phyloP scores from a whole-genome alignment of 2,113 vertebrate species.

The Strix uralensis region DNA sequence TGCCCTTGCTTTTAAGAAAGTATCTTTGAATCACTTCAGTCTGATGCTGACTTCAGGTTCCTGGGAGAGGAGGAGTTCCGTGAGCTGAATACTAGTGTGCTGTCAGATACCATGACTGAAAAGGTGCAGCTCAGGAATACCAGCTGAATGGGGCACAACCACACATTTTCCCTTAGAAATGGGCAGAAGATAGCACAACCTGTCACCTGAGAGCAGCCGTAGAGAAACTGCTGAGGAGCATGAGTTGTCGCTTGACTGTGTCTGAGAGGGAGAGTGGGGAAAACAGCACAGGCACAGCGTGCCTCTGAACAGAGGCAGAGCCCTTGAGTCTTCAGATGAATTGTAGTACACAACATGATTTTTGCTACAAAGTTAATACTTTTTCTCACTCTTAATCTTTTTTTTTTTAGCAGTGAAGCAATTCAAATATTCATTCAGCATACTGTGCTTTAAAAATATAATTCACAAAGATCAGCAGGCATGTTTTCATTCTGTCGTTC shows the following conservation, averaged over 20 bases:
- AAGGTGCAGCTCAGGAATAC: neutral
- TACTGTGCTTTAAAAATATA: conserved; percentile 22
- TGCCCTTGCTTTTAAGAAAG: neutral
- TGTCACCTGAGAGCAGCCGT: neutral
- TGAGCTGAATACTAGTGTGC: neutral
- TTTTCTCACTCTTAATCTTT: neutral
- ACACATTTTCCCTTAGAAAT: neutral
- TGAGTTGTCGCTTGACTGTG: neutral
- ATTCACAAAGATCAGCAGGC: neutral
- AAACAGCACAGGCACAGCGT: neutral
- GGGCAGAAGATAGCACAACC: neutral
- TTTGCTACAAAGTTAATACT: neutral
- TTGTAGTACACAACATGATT: neutral
- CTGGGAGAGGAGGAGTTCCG: neutral
- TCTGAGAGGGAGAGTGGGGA: neutral
- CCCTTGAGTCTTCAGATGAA: neutral
- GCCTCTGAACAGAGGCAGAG: neutral
- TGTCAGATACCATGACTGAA: neutral
- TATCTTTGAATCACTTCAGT: neutral
- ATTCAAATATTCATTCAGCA: conserved; percentile 39
- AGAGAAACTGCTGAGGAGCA: neutral
- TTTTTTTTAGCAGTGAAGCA: neutral
- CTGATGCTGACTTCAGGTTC: neutral
- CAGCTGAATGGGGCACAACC: neutral
- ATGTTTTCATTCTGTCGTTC: neutral